These are phyloP conservation scores for Vespertilio murinus DNA, from an alignment of 2,797 vertebrate genomes.

Conservation along the genomic window DNA sequence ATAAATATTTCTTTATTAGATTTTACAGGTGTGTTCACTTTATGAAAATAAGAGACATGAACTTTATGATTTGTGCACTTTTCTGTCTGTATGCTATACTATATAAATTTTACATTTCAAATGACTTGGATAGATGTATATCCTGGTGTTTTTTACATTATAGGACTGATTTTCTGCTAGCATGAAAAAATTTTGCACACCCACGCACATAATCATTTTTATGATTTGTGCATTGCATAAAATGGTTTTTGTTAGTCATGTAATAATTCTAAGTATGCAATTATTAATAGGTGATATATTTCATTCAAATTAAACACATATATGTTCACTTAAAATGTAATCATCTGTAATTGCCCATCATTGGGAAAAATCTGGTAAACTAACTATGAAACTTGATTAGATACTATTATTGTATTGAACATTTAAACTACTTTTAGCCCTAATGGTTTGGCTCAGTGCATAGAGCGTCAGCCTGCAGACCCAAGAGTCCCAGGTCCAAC, in stretches of 20 bases:
- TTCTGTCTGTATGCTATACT: background rate
- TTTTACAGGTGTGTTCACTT: background rate
- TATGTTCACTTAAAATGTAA: background rate
- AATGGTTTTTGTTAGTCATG: background rate
- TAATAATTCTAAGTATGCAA: background rate
- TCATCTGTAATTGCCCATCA: background rate
- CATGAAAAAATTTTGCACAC: background rate
- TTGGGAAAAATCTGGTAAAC: background rate
- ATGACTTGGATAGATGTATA: background rate
- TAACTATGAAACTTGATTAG: background rate
- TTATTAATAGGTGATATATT: background rate
- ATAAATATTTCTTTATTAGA: background rate
- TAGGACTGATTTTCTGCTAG: background rate
- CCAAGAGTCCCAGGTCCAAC: no score
- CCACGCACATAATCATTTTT: background rate
- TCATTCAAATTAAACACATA: background rate
- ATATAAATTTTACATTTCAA: background rate
- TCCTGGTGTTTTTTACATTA: background rate
- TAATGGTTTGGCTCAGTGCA: no score
- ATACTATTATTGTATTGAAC: background rate
- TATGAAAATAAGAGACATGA: background rate
- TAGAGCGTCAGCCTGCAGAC: no score
- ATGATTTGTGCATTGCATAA: constrained; percentile 10
- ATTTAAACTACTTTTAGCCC: background rate
- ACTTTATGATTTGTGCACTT: background rate